A percentile compares a stretch with the other conserved stretches of the same genome.
phyloP scores from a whole-genome alignment of 2,113 vertebrate genomes.

The Halcyon malimbica region DNA sequence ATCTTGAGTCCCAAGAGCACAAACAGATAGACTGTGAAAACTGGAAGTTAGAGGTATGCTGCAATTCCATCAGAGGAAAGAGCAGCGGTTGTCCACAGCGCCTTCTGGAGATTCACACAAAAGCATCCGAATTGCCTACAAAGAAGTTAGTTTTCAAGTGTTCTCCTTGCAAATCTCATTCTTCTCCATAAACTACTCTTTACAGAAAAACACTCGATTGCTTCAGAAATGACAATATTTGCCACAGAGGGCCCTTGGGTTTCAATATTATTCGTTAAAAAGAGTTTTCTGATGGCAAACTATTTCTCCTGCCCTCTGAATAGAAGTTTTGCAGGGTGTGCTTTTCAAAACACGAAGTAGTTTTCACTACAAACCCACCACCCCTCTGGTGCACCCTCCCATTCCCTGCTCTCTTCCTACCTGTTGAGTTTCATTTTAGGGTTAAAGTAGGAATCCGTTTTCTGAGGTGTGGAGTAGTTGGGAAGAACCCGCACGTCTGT shows the following conservation, averaged over 20 bases:
- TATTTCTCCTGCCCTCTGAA: background rate
- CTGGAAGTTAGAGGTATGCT: background rate
- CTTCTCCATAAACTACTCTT: background rate
- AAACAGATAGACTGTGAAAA: background rate
- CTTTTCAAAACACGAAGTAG: background rate
- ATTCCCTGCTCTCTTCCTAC: slow-evolving; percentile 74
- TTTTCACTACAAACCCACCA: background rate
- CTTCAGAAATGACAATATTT: background rate
- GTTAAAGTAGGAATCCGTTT: slow-evolving; percentile 97
- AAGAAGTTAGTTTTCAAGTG: background rate
- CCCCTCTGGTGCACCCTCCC: background rate
- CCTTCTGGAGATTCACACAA: background rate
- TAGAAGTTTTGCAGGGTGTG: background rate
- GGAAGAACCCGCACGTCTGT: slow-evolving; percentile 94
- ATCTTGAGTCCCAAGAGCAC: background rate
- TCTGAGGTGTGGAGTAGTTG: slow-evolving; percentile 90
- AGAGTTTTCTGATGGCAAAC: background rate
- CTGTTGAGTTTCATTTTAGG: slow-evolving; percentile 98
- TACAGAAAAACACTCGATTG: background rate
- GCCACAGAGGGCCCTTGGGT: background rate
- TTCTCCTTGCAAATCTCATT: background rate
- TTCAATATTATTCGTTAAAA: background rate
- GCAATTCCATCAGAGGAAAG: background rate
- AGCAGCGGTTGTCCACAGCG: background rate
- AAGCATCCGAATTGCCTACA: background rate